Base-by-base conservation (phyloP, 2,113 vertebrate genomes). In the Ciconia boyciana region DNA sequence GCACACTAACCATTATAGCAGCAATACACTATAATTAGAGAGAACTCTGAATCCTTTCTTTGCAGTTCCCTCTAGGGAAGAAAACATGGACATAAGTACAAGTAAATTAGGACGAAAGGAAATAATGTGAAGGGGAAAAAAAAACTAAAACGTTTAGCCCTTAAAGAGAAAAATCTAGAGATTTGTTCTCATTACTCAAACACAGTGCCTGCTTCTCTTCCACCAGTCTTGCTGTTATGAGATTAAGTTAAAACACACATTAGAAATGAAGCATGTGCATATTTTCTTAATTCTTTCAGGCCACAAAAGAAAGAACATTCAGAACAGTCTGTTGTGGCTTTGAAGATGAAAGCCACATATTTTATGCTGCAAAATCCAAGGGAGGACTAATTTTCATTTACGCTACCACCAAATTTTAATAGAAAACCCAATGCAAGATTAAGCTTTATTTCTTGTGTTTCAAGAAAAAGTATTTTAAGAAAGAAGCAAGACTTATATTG, bases 161-260 rank as follows among this genome's bases (percentile, higher is more conserved):
- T 75, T 76, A 36, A 70, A 76, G 82, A 61, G 19, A 80, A 90
- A 75, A 87, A 39, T 26, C 16, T 66, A 83, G n/a, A 90, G 4
- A 61, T 74, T 49, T 85, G 65, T 93, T 83, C 58, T 92, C 28
- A 32, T 77, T 69, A 54, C 29, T 83, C n/a, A 41, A 68, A 46
- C 13, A 75, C 39, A 66, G 32, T 0, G 19, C 24, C 57, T 87
- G 77, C 51, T 96, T 81, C 64, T 92, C 62, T 87, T 78, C 24
- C 49, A 84, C 13, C 72, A 74, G 17, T 84, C 55, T 68, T 89
- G 0, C 70, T 66, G 69, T 64, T 81, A 79, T 12, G 44, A 61
- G 55, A 65, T 82, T 90, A 79, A 93, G 44, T 65, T 90, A 90
- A 95, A 92, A 96, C 72, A 92, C 39, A 95, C 54, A 82, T 60